phyloP scores from a whole-genome alignment of 2,888 invertebrate species.

The Didymodactylos carnosus region DNA sequence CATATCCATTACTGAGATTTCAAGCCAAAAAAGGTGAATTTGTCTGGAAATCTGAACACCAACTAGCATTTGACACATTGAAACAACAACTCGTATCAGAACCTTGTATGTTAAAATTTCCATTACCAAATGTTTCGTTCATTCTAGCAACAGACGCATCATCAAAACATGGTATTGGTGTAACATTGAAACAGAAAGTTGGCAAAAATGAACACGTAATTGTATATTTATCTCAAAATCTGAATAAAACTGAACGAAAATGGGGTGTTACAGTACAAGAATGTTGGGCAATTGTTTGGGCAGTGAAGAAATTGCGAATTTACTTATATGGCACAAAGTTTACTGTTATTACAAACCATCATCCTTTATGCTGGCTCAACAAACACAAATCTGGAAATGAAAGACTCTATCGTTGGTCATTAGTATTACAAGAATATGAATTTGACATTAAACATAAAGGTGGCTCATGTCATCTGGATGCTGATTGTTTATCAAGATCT shows the following conservation, averaged over 20 bases:
- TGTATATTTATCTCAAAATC: background rate
- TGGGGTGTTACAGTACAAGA: slow-evolving; percentile 1
- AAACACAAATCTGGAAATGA: no score
- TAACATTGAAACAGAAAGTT: background rate
- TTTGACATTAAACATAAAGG: no score
- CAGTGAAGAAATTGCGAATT: background rate
- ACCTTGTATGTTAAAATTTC: background rate
- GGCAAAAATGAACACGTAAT: background rate
- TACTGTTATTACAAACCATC: slow-evolving; percentile 3
- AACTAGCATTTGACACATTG: background rate
- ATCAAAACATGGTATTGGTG: background rate
- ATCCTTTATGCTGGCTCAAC: background rate
- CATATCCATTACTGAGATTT: background rate
- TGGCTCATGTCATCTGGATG: no score
- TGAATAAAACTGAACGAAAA: background rate
- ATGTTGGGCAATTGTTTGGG: background rate
- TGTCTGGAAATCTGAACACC: background rate
- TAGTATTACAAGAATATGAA: no score
- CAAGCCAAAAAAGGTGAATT: background rate
- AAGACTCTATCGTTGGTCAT: no score
- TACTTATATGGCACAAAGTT: slow-evolving; percentile 8
- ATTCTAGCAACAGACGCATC: background rate
- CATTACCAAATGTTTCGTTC: background rate
- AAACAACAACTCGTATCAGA: background rate
- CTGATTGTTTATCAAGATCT: no score